Evolutionary conservation across 2,888 invertebrate genomes (phyloP), one percentile per base, ranked within the genome.

Genomic region (Cataglyphis altisquamis): DNA sequence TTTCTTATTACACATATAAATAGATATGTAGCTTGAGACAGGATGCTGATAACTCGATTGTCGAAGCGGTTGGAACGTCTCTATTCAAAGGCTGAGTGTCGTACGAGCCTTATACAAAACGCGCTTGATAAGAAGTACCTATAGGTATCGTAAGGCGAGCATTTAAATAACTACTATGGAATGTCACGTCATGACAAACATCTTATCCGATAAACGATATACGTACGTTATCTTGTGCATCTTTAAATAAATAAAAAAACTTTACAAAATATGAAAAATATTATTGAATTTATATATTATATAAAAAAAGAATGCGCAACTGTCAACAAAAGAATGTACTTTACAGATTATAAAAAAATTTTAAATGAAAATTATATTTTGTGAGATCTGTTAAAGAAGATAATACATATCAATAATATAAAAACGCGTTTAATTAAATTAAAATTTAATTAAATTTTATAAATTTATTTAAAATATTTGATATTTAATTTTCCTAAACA

Each of bases 1-100:
- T 84, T 83, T 82, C 78, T 84, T 52, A 77, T 84, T 75, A 82
- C 62, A 84, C 55, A 62, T 63, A 78, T 60, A 75, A 77, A 84
- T 70, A 74, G 55, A 87, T 78, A 86, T 78, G 80, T 80, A 72
- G 74, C 80, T 84, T 72, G 52, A 67, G 81, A 82, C 87, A 91
- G 89, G 91, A 91, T 91, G 90, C 89, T 88, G 91, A 90, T 90
- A 91, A 91, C 91, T 92, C 88, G 91, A 92, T 92, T 91, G 91
- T 91, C 91, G 89, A 89, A 88, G 89, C 87, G 85, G 84, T 84
- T 86, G 84, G 81, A 82, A 90, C 86, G 90, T 83, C 82, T 91
- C 88, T 90, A 92, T 93, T 92, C 91, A 91, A 84, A 89, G 86
- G 70, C 83, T 75, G 84, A 84, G 87, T 82, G 82, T 90, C 90